Evolutionary conservation across 2,888 invertebrate species (phyloP), one percentile per base, ranked within the genome.

Genomic region (Cantharis flavilabris): DNA sequence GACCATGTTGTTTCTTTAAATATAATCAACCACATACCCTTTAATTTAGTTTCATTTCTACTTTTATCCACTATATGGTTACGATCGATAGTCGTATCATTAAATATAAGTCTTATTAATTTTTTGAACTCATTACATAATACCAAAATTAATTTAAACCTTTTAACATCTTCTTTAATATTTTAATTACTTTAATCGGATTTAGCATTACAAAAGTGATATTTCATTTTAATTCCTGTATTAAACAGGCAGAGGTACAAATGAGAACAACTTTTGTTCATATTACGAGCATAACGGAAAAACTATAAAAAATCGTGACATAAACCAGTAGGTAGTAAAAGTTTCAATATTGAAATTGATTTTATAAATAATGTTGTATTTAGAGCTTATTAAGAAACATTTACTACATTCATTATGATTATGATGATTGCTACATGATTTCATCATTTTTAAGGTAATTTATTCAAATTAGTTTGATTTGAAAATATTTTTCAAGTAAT

Each of bases 1-100:
- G 78, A 78, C 75, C 74, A 76, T 78, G 73, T 76, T 76, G 73
- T 73, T 75, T 78, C 62, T 33, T 67, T 67, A 67, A 49, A 71
- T 49, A 49, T 30, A 71, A 69, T 30, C 69, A 69, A 30, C 69
- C 28, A 69, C 23, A n/a, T 69, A 16, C 23, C 28, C 30, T 69
- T 71, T 71, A 71, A 71, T 71, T 71, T 62, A n/a, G 13, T 23
- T 65, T 65, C 26, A 67, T 67, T 65, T 65, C 23, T 65, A n/a
- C n/a, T 65, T 65, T 23, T 23, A 65, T 23, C 20, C 65, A 65
- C 20, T 23, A 23, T 23, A 23, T 23, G 65, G 65, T 65, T 65
- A 23, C 20, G 20, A 65, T 64, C 14, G 69, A 65, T 65, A 65
- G 26, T 69, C 30, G 30, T 69, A 69, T 69, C 30, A 69, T 69